These are phyloP conservation scores for Squalus acanthias DNA, from an alignment of 2,797 vertebrate species.

Conservation along the genomic window DNA sequence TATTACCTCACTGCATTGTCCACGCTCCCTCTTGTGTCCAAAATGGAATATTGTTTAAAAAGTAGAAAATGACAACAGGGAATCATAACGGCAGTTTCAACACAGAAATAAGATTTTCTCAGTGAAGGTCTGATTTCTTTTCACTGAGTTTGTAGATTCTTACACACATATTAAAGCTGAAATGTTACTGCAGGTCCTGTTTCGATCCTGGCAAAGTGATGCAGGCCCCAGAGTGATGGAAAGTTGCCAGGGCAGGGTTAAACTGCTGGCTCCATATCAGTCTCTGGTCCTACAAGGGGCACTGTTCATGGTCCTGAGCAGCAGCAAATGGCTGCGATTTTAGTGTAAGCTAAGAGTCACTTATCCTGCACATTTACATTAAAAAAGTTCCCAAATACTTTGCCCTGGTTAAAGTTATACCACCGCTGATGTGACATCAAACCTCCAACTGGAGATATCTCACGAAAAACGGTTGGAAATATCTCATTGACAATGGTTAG, in stretches of 20 bases:
- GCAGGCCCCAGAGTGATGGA: not conserved
- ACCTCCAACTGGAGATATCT: no score
- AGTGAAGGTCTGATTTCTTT: not conserved
- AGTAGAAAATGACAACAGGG: not conserved
- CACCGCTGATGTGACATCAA: no score
- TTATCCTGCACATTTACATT: no score
- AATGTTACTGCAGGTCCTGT: not conserved
- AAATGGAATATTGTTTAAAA: not conserved
- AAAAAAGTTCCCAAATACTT: no score
- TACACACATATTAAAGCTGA: not conserved
- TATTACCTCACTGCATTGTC: not conserved
- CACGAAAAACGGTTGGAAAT: no score
- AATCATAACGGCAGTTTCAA: not conserved
- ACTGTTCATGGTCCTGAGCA: no score
- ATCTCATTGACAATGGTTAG: no score
- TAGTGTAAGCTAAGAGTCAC: no score
- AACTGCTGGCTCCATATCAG: no score
- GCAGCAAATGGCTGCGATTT: no score
- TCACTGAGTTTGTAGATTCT: not conserved
- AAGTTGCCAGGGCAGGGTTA: not conserved
- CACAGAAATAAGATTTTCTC: not conserved
- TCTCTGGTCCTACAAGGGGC: no score
- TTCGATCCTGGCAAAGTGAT: not conserved
- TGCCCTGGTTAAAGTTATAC: no score
- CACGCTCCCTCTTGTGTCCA: not conserved